Evolutionary conservation across 1,140 invertebrate species (phyloP), one percentile per base, ranked within the genome.

Genomic region (Scaptomyza pallida): DNA sequence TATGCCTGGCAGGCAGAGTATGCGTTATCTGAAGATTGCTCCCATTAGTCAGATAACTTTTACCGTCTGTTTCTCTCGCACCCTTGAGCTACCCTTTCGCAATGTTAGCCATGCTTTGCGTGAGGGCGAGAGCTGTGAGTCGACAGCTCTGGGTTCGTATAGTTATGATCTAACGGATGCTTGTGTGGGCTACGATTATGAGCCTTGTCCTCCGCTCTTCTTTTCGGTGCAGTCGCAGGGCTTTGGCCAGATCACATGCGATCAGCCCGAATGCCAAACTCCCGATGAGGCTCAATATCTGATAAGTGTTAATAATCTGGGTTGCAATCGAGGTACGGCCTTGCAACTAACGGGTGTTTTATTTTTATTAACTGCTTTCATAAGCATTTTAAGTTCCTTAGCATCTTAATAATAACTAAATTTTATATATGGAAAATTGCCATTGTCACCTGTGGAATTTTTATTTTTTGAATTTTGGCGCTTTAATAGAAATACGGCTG

Each of bases 211-310:
- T 8, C 93, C 94, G 13, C 86, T 94, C 10, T 94, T 94, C 75
- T 80, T 96, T 19, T 94, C 94, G 2, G 93, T 95, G 5, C 90
- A 72, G 89, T 81, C 92, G 5, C 89, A 90, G 48, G 74, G 82
- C 15, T 91, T 91, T 40, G 72, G 59, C 3, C 75, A 86, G 2
- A 48, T 85, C 16, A 68, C 79, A 0, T 89, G 89, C 92, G 81
- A 75, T 92, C 92, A 92, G 61, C 74, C 69, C 0, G 75, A 72
- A 1, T 95, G 94, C 80, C 92, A 94, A 80, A 95, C 93, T 63
- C 94, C 94, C 0, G 93, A 94, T 69, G 93, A 93, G 86, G 86
- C 94, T 1, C 93, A 93, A 69, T 95, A 93, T 59, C 92, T 92
- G 9, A 92, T 95, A 37, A 93, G 93, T 50, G 91, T 94, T 10